Percentiles rank a stretch among this genome's conserved stretches.
These are phyloP conservation scores for Formica aserva DNA, from an alignment of 2,888 invertebrate genomes.

Conservation along the genomic window DNA sequence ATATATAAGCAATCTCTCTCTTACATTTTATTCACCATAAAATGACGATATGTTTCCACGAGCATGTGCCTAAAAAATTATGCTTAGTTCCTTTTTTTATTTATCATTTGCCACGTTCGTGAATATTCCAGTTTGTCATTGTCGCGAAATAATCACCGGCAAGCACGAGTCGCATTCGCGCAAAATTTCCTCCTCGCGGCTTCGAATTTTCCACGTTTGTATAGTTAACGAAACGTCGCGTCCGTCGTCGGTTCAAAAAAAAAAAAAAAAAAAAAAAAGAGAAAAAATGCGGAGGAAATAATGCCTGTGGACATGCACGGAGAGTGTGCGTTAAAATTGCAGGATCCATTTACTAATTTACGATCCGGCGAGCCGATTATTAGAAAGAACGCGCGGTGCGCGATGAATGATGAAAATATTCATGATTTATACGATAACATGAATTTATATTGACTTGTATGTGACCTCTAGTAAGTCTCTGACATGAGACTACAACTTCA, in stretches of 20 bases:
- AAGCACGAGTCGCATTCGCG: conserved; percentile 3
- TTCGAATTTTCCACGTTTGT: conserved; percentile 31
- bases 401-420: conserved; percentile 44
- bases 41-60: not conserved
- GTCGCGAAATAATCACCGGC: conserved; percentile 29
- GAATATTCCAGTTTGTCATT: conserved; percentile 12
- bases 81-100: not conserved
- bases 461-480: not conserved
- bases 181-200: conserved; percentile 28
- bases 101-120: not conserved
- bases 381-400: conserved; percentile 14
- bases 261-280: not conserved
- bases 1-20: not conserved
- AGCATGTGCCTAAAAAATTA: not conserved
- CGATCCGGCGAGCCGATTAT: conserved; percentile 37
- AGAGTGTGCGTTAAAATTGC: conserved; percentile 45
- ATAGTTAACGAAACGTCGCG: conserved; percentile 41
- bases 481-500: not conserved
- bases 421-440: conserved; percentile 11
- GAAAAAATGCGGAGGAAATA: conserved; percentile 8
- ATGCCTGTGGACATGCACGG: conserved; percentile 18
- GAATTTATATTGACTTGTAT: conserved; percentile 42
- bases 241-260: not conserved
- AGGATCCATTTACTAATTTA: conserved; percentile 53
- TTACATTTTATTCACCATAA: not conserved